Evolutionary conservation across 1,140 invertebrate species (phyloP), one percentile per base, ranked within the genome.

Genomic region (Xylocopa sonorina): DNA sequence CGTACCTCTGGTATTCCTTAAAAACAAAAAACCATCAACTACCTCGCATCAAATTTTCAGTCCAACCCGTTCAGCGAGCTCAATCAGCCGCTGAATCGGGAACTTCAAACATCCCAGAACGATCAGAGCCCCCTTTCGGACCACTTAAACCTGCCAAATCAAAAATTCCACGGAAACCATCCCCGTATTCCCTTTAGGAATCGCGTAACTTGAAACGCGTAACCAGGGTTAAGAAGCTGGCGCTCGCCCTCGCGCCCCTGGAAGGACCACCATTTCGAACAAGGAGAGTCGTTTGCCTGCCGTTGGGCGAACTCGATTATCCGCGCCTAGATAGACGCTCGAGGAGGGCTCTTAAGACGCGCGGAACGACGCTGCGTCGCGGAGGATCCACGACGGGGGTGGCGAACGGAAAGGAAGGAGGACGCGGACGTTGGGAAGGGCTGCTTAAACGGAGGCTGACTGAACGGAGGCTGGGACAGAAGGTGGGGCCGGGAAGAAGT

Each of bases 281-380:
- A n/a, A n/a, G 16, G 38, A 51, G 53, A 58, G 71, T 81, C 84
- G 72, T 84, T 84, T 84, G 83, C 83, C 60, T 63, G 48, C 18
- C 60, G 68, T 73, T 84, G 71, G 67, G 68, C 73, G 78, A 76
- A 84, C 82, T 84, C 83, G 82, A 84, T 84, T 84, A 84, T 84
- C 77, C 68, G 51, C 75, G 78, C 77, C 67, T 79, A 72, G 77
- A 80, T 84, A 77, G 81, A 80, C 77, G 77, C 80, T 76, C 60
- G 57, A 66, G 41, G 72, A 62, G 82, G 58, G 62, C 74, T 72
- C 79, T 84, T 48, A 84, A 76, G 78, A 27, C 66, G 78, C 72
- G 81, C 84, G 84, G 84, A 80, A 80, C 78, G 82, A 78, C 72
- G 84, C 84, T 84, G 80, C 83, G 69, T 83, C 75, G 64, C 77